Evolutionary conservation across 1,140 invertebrate species (phyloP).

Genomic region (Phymorhynchus buccinoides): DNA sequence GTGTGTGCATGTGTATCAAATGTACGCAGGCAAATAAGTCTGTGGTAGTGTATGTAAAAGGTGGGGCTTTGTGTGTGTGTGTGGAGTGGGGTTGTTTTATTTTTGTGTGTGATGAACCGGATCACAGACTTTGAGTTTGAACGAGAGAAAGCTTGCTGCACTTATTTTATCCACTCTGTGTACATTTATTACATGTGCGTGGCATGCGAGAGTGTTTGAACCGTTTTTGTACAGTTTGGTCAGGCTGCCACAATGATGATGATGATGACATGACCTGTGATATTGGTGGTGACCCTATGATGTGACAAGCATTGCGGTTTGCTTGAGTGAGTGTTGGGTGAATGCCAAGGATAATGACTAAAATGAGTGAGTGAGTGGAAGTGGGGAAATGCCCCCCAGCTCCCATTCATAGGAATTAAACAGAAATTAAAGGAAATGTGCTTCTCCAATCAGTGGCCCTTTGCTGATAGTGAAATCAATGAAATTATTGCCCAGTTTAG

Average conservation of each 20-base stretch:
- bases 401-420: neutral
- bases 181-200: neutral
- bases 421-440: neutral
- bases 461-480: neutral
- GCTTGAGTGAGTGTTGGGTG: neutral
- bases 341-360: neutral
- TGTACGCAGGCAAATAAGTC: too few species aligned
- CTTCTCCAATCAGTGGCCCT: too few species aligned
- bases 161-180: neutral
- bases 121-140: too few species aligned
- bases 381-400: neutral
- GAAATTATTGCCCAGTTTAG: neutral
- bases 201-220: neutral
- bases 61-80: neutral
- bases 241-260: neutral
- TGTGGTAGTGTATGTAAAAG: too few species aligned
- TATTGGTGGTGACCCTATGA: neutral
- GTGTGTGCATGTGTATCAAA: neutral
- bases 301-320: neutral
- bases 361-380: neutral
- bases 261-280: neutral
- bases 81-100: neutral
- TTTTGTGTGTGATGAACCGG: neutral
- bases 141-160: neutral
- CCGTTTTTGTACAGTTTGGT: neutral